These are phyloP conservation scores for Sebastes dallii DNA, from an alignment of 2,797 vertebrate genomes.

Conservation along the genomic window DNA sequence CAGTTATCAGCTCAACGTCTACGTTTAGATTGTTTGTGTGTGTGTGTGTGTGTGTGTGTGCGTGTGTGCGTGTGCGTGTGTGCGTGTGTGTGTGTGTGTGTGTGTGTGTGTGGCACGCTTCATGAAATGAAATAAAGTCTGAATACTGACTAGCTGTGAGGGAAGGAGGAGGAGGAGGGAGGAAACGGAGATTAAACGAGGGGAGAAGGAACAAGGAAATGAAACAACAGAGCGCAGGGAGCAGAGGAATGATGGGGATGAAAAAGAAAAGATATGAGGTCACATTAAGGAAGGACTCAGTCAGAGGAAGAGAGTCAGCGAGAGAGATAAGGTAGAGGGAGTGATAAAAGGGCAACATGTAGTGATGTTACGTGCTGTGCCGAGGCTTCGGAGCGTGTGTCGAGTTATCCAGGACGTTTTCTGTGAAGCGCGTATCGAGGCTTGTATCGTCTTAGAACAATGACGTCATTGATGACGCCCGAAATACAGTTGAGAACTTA, in stretches of 20 bases:
- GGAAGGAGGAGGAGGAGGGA: not conserved
- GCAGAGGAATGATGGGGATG: conserved; percentile 13
- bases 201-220: conserved; percentile 45
- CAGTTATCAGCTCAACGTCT: conserved; percentile 48
- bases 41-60: not conserved
- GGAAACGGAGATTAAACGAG: conserved; percentile 36
- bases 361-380: too few relatives aligned
- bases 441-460: too few relatives aligned
- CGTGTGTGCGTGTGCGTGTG: not conserved
- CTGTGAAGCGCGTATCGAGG: too few relatives aligned
- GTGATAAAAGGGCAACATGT: too few relatives aligned
- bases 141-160: conserved; percentile 35
- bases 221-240: conserved; percentile 35
- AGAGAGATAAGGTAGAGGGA: not conserved
- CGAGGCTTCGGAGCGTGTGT: too few relatives aligned
- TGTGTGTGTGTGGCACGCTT: not conserved
- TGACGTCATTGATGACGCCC: too few relatives aligned
- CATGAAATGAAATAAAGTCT: conserved; percentile 48
- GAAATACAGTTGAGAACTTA: too few relatives aligned
- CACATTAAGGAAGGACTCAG: not conserved
- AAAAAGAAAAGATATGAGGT: not conserved
- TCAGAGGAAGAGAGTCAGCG: not conserved
- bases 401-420: too few relatives aligned
- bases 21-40: conserved; percentile 1
- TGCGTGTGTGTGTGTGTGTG: not conserved